Base-by-base conservation (phyloP, 2,113 vertebrate species). In the Lycocorax pyrrhopterus region DNA sequence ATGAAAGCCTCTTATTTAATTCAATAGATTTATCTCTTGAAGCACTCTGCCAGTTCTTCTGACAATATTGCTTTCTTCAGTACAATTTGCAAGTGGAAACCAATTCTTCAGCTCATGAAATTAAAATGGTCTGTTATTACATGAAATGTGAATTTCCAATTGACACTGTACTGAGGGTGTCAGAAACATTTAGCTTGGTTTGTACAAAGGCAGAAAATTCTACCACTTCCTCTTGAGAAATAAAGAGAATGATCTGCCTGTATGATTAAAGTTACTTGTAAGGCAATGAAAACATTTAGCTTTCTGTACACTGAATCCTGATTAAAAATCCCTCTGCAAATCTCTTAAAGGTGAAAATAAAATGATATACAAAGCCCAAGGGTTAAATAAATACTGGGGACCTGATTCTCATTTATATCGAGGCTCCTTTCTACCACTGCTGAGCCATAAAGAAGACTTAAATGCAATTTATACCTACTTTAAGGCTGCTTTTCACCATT, bases 121-220 rank as follows among this genome's bases (percentile, higher is more conserved):
- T 98, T 97, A 97, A 97, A 97, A 97, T 88, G 64, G 80, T 90
- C 93, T 95, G 90, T 96, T 95, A 97, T 94, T 96, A 94, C 77
- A 89, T 75, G 87, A 96, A 97, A 97, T 93, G 89, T 96, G 96
- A 96, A 91, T 97, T 97, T 97, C 77, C 91, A 94, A 90, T 93
- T 82, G 95, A 94, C 63, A 84, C 63, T 83, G 79, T 72, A 94
- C 89, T 69, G 43, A 94, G 52, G 27, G 44, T 96, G 91, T 97
- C 96, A 97, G 92, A 97, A 97, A 96, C 93, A 91, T 96, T 97
- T 93, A 96, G 84, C 79, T 91, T 51, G 87, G 58, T 74, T 88
- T 95, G 23, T 90, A 63, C 37, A 67, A 69, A 95, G 90, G 83
- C 84, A 94, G 39, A 55, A 96, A 94, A 97, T 87, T 47, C 68